Base-by-base conservation (phyloP, 2,888 invertebrate genomes). In the Mycogona germanica region DNA sequence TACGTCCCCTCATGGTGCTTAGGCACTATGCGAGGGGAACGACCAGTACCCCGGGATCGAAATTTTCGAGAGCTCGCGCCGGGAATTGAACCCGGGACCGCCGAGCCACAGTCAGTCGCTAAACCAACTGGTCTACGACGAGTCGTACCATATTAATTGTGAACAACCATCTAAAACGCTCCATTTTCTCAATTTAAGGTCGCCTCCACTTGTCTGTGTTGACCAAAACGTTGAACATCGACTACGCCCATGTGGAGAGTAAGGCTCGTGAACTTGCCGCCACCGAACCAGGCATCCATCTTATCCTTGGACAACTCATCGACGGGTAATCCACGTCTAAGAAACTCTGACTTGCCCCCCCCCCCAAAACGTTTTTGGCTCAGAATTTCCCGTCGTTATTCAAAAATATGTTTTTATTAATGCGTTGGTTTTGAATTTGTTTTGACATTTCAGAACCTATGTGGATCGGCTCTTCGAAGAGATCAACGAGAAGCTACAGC, bases 241-340 rank as follows among this genome's bases (percentile, higher is more conserved):
- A 95, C 70, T 77, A 89, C 42, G 81, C 78, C 60, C 83, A 89
- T 66, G 77, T 92, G 49, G 78, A 79, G 55, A 70, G 73, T 53
- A 74, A 77, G 65, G 80, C 85, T 0, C 71, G 73, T 52, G 85
- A 87, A 58, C 79, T 97, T 46, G 66, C 69, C 17, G 75, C 82
- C 47, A 62, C 76, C 25, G 80, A 82, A 57, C 80, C 80, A 63
- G 78, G 79, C 55, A 74, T 89, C 0, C 79, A 81, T 62, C 74
- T 87, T 5, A 79, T 95, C 57, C 76, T 95, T 46, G 96, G 96
- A 0, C 93, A 96, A 68, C 75, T 98, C 7, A 84, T 98, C 58
- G 82, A 89, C 63, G 79, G 61, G 73, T 73, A 58, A 55, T 12
- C 7, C 26, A 12, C n/a, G n/a, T n/a, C n/a, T n/a, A n/a, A n/a